Base-by-base conservation (phyloP, 2,113 vertebrate species). In the Cyrtonyx montezumae region DNA sequence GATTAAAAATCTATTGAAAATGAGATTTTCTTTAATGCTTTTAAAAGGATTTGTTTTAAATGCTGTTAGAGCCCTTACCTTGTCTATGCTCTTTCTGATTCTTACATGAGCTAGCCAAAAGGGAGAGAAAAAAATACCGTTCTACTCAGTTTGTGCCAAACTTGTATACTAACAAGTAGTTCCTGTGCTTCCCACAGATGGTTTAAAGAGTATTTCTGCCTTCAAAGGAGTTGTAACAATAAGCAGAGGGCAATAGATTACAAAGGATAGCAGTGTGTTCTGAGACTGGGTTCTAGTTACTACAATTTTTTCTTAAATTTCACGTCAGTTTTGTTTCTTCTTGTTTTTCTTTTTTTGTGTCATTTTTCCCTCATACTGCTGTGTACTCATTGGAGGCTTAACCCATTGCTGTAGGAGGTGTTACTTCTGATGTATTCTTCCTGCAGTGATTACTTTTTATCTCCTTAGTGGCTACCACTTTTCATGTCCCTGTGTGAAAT, bases 1-100 rank as follows among this genome's bases (percentile, higher is more conserved):
- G 87, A 88, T 78, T 86, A 83, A 87, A 93, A 93, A 93, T 63
- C 62, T 92, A 65, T 79, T 71, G 67, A 88, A 90, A 91, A 62
- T 19, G 2, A 74, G 42, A 42, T 36, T 21, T 87, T 90, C 40
- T 21, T 22, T 9, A 91, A 65, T 49, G 36, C 32, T 75, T 81
- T 78, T 74, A n/a, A 70, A 81, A 56, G 34, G 30, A 12, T 89
- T 88, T 80, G 30, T 63, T 93, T 79, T 26, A 93, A 95, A 87
- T 77, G 66, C 49, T 56, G 58, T 69, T 58, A 66, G 56, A 94
- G 21, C 61, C 68, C 62, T 84, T 94, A 87, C 78, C 59, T 94
- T 87, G 49, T 53, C 34, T 78, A 3, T 18, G 34, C 9, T 56
- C 51, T 48, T 82, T 87, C 67, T 79, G 53, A 81, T 79, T 87